Evolutionary conservation across 2,888 invertebrate species (phyloP).

Genomic region (Bruchidius siliquastri): DNA sequence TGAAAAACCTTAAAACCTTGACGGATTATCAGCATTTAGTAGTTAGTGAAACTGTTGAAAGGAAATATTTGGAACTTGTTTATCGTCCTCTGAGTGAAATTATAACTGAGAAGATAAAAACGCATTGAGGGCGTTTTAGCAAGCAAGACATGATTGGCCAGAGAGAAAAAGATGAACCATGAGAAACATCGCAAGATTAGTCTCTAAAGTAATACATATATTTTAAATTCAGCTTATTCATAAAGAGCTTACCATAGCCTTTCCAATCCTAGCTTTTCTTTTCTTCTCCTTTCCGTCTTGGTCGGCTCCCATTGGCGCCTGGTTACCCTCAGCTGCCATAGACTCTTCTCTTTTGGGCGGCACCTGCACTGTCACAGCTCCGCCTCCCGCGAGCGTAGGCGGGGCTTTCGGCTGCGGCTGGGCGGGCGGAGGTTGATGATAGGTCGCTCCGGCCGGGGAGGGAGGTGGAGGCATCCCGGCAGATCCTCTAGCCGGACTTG

Average conservation of each 20-base stretch:
- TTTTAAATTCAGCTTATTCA: no score
- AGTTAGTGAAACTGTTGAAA: no score
- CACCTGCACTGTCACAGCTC: slow-evolving; percentile 5
- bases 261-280: slow-evolving; percentile 56
- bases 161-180: no score
- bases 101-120: no score
- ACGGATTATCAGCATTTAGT: no score
- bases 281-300: slow-evolving; percentile 35
- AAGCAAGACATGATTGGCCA: no score
- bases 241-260: slow-evolving; percentile 55
- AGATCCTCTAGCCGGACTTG: slow-evolving; percentile 65
- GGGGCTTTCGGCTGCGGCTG: slow-evolving; percentile 30
- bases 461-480: slow-evolving; percentile 63
- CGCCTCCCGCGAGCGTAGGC: slow-evolving; percentile 27
- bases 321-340: neutral
- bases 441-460: slow-evolving; percentile 50
- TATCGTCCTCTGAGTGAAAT: no score
- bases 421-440: slow-evolving; percentile 44
- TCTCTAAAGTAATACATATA: no score
- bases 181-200: no score
- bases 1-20: no score
- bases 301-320: neutral
- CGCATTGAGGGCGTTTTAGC: no score
- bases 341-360: neutral
- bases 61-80: no score